Evolutionary conservation across 2,797 vertebrate species (phyloP).

Genomic region (Poecile montanus): DNA sequence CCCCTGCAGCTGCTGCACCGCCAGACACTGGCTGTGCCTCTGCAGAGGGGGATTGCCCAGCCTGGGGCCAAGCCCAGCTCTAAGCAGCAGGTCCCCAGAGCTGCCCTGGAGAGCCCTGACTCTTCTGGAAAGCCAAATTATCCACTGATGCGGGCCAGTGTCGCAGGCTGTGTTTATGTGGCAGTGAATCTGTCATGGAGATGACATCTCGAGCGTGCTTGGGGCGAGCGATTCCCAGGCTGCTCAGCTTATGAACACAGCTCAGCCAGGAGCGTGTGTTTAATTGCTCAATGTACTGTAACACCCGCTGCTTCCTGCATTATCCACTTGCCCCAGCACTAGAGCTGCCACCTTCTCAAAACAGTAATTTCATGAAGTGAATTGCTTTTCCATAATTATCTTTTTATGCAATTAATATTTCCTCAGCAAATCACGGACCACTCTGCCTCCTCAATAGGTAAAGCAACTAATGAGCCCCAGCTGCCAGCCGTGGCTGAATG

Average conservation of each 20-base stretch:
- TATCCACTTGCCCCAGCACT: conserved; percentile 47
- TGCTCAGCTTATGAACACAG: conserved; percentile 8
- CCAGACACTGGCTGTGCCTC: neutral
- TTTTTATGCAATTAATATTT: conserved; percentile 50
- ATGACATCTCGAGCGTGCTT: neutral
- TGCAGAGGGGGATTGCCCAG: neutral
- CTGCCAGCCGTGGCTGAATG: neutral
- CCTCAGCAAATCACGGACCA: neutral
- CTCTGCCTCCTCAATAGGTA: neutral
- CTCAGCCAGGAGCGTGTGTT: conserved; percentile 7
- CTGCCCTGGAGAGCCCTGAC: neutral
- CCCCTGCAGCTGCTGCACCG: neutral
- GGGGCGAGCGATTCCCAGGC: neutral
- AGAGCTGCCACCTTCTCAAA: conserved; percentile 22
- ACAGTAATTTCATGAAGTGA: conserved; percentile 20
- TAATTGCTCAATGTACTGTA: conserved; percentile 47
- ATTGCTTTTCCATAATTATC: conserved; percentile 20
- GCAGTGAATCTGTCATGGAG: neutral
- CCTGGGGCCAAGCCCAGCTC: neutral
- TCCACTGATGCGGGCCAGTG: neutral
- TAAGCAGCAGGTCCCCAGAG: neutral
- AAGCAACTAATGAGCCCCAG: neutral
- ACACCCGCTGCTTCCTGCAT: neutral
- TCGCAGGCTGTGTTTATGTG: neutral
- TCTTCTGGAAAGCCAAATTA: neutral